phyloP scores from a whole-genome alignment of 2,888 invertebrate genomes.

The Dynastes hyllus region DNA sequence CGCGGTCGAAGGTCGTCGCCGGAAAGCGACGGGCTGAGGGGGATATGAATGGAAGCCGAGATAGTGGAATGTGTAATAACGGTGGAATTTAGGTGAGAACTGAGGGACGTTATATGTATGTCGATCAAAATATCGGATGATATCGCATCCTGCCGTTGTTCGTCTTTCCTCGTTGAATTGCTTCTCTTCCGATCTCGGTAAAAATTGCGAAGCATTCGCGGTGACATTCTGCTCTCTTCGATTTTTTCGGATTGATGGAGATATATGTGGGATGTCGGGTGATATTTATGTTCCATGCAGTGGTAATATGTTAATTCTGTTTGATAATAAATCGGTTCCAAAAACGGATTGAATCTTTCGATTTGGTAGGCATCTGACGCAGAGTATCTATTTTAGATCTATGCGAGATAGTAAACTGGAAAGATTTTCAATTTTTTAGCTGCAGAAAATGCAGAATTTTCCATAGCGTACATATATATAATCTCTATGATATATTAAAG shows the following conservation, averaged over 20 bases:
- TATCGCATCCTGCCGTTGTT: constrained; percentile 32
- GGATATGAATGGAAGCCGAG: constrained; percentile 37
- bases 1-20: constrained; percentile 7
- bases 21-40: not conserved
- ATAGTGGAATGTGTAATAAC: constrained; percentile 52
- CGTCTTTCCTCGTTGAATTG: constrained; percentile 29
- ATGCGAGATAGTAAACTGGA: too few species aligned
- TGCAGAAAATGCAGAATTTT: too few species aligned
- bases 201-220: constrained; percentile 35
- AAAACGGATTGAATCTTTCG: constrained; percentile 20
- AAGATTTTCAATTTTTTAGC: too few species aligned
- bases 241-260: constrained; percentile 36
- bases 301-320: constrained; percentile 39
- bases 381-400: too few species aligned
- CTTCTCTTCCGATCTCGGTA: constrained; percentile 21
- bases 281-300: constrained; percentile 16
- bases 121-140: constrained; percentile 51
- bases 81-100: constrained; percentile 50
- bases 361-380: not conserved
- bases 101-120: constrained; percentile 49
- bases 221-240: not conserved
- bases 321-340: not conserved
- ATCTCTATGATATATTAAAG: too few species aligned
- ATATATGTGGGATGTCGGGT: constrained; percentile 26
- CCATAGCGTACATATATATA: too few species aligned